Percentiles rank a stretch among this genome's conserved stretches.
These are phyloP conservation scores for Fratercula arctica DNA, from an alignment of 2,797 vertebrate species.

Conservation along the genomic window DNA sequence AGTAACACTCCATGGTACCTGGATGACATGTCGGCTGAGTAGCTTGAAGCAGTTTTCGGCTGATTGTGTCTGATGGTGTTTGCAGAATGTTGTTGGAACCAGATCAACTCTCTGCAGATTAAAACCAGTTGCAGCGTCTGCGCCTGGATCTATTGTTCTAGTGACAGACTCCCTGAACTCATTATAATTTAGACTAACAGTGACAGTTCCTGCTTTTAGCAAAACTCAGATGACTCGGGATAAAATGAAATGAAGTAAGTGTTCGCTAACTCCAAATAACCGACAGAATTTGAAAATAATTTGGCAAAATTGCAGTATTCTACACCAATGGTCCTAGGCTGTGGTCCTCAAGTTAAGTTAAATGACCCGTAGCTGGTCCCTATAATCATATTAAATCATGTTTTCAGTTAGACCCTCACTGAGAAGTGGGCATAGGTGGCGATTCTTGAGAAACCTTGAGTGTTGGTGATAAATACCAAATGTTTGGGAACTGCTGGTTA, in stretches of 20 bases:
- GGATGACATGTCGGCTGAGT: constrained; percentile 63
- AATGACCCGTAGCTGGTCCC: neutral
- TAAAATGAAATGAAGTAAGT: constrained; percentile 9
- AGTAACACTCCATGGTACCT: constrained; percentile 63
- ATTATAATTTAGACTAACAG: constrained; percentile 38
- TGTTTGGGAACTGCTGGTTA: neutral
- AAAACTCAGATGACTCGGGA: constrained; percentile 15
- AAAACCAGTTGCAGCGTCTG: constrained; percentile 49
- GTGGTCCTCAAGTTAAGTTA: neutral
- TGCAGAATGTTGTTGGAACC: constrained; percentile 23
- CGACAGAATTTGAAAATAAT: neutral
- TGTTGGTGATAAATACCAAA: neutral
- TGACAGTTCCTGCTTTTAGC: constrained; percentile 58
- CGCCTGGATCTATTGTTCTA: constrained; percentile 37
- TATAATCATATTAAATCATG: neutral
- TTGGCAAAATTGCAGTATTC: neutral
- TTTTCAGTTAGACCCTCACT: neutral
- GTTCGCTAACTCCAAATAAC: neutral
- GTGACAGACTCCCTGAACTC: constrained; percentile 42
- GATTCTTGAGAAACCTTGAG: neutral
- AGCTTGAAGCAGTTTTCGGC: constrained; percentile 55
- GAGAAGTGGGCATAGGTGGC: neutral
- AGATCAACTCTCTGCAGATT: constrained; percentile 46
- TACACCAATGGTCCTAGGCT: neutral
- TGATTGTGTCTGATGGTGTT: constrained; percentile 63